Percentiles rank a stretch among this genome's conserved stretches.
phyloP scores from a whole-genome alignment of 2,113 vertebrate genomes.

The Macaca nemestrina region DNA sequence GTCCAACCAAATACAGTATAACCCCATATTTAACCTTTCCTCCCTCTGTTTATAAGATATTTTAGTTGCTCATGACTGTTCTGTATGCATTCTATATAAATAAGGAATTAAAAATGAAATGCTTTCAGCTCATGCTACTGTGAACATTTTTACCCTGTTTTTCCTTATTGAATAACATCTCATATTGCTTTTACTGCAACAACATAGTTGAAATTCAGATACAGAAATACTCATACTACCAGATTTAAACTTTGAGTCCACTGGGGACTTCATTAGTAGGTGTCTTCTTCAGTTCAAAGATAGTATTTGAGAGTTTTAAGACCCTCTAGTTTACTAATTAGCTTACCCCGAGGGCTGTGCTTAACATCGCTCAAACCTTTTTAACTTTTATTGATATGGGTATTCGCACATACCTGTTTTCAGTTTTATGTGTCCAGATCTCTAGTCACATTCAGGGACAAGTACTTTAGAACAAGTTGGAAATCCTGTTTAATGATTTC shows the following conservation, averaged over 20 bases:
- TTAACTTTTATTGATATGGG: constrained; percentile 83
- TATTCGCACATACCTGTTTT: constrained; percentile 75
- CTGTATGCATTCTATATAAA: constrained; percentile 32
- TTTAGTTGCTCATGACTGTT: constrained; percentile 39
- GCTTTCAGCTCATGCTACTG: background rate
- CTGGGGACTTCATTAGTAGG: constrained; percentile 87
- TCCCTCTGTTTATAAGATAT: background rate
- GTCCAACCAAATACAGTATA: background rate
- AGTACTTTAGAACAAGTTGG: constrained; percentile 54
- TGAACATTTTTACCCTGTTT: background rate
- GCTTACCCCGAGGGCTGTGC: constrained; percentile 80
- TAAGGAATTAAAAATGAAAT: constrained; percentile 52
- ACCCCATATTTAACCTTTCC: background rate
- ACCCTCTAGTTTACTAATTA: constrained; percentile 88
- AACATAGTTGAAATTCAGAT: constrained; percentile 81
- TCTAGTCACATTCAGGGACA: constrained; percentile 77
- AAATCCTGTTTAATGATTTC: constrained; percentile 42
- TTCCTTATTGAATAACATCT: constrained; percentile 41
- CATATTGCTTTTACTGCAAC: constrained; percentile 58
- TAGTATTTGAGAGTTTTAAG: constrained; percentile 85
- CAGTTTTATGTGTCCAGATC: constrained; percentile 72
- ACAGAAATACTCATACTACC: constrained; percentile 60
- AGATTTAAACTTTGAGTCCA: constrained; percentile 76
- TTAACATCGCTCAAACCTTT: constrained; percentile 85
- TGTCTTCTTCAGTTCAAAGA: constrained; percentile 87